phyloP scores from a whole-genome alignment of 2,113 vertebrate species.

The Eublepharis macularius region DNA sequence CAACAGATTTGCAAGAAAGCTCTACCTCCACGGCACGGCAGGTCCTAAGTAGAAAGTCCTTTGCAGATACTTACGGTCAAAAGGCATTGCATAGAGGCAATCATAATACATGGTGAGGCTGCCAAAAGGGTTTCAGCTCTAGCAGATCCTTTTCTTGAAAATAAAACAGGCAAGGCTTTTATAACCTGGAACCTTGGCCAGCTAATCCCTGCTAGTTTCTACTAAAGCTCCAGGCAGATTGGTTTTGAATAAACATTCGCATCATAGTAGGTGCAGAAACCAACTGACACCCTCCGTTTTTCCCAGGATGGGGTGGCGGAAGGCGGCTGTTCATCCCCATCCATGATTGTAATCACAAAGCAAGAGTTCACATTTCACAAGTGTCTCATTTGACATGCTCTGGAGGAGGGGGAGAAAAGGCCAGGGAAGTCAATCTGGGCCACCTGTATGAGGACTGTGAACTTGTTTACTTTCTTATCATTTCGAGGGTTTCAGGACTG shows the following conservation, averaged over 20 bases:
- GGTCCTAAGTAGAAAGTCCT: background rate
- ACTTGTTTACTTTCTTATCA: background rate
- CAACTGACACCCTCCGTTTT: background rate
- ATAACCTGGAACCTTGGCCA: constrained; percentile 56
- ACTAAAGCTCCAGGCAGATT: constrained; percentile 23
- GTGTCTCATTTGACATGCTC: constrained; percentile 25
- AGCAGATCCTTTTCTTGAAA: background rate
- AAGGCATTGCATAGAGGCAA: constrained; percentile 47
- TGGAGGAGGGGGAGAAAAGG: background rate
- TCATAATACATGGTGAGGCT: constrained; percentile 54
- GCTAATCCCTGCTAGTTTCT: constrained; percentile 48
- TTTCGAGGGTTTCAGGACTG: background rate
- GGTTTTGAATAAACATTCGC: constrained; percentile 40
- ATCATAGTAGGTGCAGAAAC: background rate
- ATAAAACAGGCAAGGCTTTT: constrained; percentile 37
- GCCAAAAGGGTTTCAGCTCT: constrained; percentile 1
- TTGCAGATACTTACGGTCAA: constrained; percentile 54
- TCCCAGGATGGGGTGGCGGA: constrained; percentile 16
- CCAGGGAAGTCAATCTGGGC: constrained; percentile 8
- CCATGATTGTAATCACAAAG: constrained; percentile 48
- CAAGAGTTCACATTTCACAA: constrained; percentile 38
- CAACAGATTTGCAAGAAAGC: background rate
- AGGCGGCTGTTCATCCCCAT: constrained; percentile 23
- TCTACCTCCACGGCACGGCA: background rate
- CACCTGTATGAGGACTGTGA: background rate